These are phyloP conservation scores for Tethea ocularis DNA, from an alignment of 2,888 invertebrate species.

Conservation along the genomic window DNA sequence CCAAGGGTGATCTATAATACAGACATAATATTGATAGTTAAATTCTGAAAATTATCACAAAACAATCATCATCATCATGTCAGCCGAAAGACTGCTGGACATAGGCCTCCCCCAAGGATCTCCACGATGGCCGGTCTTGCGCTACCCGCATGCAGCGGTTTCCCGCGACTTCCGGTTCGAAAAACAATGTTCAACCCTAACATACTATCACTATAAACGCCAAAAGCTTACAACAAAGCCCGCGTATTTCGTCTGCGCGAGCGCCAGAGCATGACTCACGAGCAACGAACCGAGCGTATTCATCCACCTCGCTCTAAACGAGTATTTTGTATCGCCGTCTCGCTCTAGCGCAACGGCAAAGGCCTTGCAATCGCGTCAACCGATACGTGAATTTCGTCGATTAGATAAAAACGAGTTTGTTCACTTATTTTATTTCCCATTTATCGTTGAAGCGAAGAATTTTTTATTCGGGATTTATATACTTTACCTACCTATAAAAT, in stretches of 20 bases:
- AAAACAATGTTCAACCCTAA: background rate
- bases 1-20: no score
- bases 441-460: background rate
- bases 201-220: constrained; percentile 10
- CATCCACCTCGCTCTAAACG: constrained; percentile 59
- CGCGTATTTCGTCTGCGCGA: constrained; percentile 45
- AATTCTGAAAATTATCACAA: background rate
- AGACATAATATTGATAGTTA: no score
- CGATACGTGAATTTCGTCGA: constrained; percentile 39
- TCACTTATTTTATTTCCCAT: constrained; percentile 15
- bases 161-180: no score
- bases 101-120: no score
- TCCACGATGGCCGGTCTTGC: no score
- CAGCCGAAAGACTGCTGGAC: no score
- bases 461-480: background rate
- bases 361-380: constrained; percentile 28
- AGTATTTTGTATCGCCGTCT: constrained; percentile 43
- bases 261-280: constrained; percentile 72
- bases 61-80: no score
- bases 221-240: constrained; percentile 20
- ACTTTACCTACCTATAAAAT: background rate
- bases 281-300: constrained; percentile 53
- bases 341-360: constrained; percentile 33
- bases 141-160: no score
- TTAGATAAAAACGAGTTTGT: constrained; percentile 26